These are phyloP conservation scores for Lethrus apterus DNA, from an alignment of 1,140 invertebrate species.

Conservation along the genomic window DNA sequence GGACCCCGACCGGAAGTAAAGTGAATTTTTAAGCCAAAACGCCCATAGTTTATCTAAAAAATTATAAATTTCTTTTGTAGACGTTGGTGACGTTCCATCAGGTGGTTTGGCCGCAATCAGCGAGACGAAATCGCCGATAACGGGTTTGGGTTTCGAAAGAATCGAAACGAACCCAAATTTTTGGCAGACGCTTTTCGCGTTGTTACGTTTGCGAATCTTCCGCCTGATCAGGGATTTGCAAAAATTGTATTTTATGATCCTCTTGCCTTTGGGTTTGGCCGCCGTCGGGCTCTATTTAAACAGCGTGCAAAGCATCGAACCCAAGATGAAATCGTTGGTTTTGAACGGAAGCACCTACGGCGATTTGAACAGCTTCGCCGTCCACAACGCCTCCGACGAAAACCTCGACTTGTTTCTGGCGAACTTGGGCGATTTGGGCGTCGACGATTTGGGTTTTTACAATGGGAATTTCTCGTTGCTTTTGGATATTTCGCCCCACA, in stretches of 20 bases:
- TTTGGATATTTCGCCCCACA: slow-evolving; percentile 51
- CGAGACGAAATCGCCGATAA: slow-evolving; percentile 34
- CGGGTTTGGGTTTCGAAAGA: slow-evolving; percentile 46
- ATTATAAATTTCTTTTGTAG: slow-evolving; percentile 12
- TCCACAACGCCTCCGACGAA: slow-evolving; percentile 41
- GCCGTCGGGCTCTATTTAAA: slow-evolving; percentile 61
- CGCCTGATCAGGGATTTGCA: slow-evolving; percentile 51
- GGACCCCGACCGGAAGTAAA: too few relatives aligned
- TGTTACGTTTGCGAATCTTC: slow-evolving; percentile 47
- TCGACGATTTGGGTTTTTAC: slow-evolving; percentile 36
- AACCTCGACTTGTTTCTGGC: slow-evolving; percentile 37
- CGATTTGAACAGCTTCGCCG: slow-evolving; percentile 43
- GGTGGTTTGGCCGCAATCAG: slow-evolving; percentile 32
- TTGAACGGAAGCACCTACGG: slow-evolving; percentile 48
- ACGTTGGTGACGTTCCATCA: slow-evolving; percentile 24
- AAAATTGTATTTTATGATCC: slow-evolving; percentile 53
- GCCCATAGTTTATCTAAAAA: background rate
- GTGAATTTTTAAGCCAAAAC: too few relatives aligned
- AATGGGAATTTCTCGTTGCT: slow-evolving; percentile 57
- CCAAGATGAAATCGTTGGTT: slow-evolving; percentile 53
- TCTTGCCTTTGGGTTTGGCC: slow-evolving; percentile 55
- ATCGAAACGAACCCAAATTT: slow-evolving; percentile 48
- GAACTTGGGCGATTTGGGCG: slow-evolving; percentile 1
- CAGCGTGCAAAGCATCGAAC: slow-evolving; percentile 54
- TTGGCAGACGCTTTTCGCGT: slow-evolving; percentile 46